Evolutionary conservation across 2,888 invertebrate genomes (phyloP).

Genomic region (Macrosoma leucophasiata): DNA sequence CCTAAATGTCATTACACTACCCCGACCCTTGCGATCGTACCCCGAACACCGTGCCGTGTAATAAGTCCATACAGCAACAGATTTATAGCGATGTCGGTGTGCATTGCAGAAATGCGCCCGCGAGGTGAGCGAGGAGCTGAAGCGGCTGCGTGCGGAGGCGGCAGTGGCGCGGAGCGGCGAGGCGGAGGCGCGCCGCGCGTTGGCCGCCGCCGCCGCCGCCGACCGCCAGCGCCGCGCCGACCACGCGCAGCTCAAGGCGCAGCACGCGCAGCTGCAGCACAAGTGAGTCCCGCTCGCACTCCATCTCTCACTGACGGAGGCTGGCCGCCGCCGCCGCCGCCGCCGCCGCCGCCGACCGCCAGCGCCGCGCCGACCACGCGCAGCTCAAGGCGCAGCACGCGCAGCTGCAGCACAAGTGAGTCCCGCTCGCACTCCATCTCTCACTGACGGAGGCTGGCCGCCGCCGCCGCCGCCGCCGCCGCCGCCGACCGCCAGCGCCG

Average conservation of each 20-base stretch:
- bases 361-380: constrained; percentile 77
- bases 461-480: constrained; percentile 45
- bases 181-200: constrained; percentile 83
- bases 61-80: too few relatives aligned
- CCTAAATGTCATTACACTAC: too few relatives aligned
- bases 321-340: constrained; percentile 74
- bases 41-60: too few relatives aligned
- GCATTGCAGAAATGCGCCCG: constrained; percentile 59
- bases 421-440: too few relatives aligned
- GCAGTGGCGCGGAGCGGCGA: constrained; percentile 79
- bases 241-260: constrained; percentile 85
- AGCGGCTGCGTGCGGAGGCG: constrained; percentile 41
- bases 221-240: constrained; percentile 72
- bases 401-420: constrained; percentile 90
- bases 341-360: constrained; percentile 46
- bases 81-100: too few relatives aligned
- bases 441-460: constrained; percentile 86
- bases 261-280: constrained; percentile 91
- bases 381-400: constrained; percentile 91
- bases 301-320: too few relatives aligned
- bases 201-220: constrained; percentile 45
- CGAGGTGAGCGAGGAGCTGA: constrained; percentile 71
- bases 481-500: constrained; percentile 49
- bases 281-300: too few relatives aligned
- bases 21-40: too few relatives aligned